A percentile compares a stretch with the other conserved stretches of the same genome.
Conservation (phyloP, 1,140 invertebrate genomes). For the Drosophila varians region DNA sequence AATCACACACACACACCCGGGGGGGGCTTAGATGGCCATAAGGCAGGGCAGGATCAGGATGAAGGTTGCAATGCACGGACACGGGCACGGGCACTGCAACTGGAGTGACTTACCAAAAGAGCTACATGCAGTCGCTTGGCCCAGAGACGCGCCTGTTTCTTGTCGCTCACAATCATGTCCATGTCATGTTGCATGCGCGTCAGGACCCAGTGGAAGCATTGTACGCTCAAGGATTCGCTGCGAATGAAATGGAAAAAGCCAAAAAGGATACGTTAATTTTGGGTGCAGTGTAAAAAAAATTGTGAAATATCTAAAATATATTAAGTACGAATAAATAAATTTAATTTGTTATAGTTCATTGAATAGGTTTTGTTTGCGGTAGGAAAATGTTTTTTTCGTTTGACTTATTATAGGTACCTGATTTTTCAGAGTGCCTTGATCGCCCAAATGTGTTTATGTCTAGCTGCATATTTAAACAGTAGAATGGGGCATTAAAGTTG, state of each 20-base stretch:
- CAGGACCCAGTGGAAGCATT: conserved; percentile 96
- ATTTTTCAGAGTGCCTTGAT: neutral
- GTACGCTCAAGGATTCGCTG: conserved; percentile 95
- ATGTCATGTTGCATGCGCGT: conserved; percentile 95
- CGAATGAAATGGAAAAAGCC: conserved; percentile 47
- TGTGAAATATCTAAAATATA: neutral
- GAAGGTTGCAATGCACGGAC: neutral
- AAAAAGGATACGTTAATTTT: conserved; percentile 11
- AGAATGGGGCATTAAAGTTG: conserved; percentile 48
- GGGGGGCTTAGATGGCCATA: conserved; percentile 17
- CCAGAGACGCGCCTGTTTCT: conserved; percentile 93
- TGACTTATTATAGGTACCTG: no score
- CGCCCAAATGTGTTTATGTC: neutral
- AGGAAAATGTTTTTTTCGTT: no score
- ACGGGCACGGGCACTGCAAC: neutral
- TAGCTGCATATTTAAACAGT: conserved; percentile 43
- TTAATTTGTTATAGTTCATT: no score
- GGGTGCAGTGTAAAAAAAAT: conserved; percentile 7
- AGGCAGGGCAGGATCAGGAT: conserved; percentile 3
- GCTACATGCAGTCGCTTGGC: conserved; percentile 92
- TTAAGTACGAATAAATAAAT: neutral
- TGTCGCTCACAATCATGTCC: conserved; percentile 93
- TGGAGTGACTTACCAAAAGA: conserved; percentile 85
- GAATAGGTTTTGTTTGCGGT: no score
- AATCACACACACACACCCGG: conserved; percentile 8